Conservation (phyloP, 2,888 invertebrate genomes). For the Lobophora halterata region DNA sequence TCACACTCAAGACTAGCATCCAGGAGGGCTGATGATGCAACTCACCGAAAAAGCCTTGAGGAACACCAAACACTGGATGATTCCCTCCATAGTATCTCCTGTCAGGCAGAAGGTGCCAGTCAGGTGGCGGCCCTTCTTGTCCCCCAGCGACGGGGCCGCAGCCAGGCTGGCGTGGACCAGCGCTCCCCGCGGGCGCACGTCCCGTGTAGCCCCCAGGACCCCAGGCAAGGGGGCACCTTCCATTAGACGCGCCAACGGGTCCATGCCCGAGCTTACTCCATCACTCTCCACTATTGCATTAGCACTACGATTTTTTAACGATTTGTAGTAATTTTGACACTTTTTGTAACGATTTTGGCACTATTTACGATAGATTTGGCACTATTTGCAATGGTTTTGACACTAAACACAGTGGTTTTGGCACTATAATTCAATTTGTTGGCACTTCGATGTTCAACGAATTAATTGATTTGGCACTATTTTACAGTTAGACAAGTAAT, state of each 20-base stretch:
- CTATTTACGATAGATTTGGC: background rate
- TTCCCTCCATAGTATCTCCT: slow-evolving; percentile 96
- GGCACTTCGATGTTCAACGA: background rate
- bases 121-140: slow-evolving; percentile 89
- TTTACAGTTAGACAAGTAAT: background rate
- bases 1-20: too few relatives aligned
- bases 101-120: slow-evolving; percentile 94
- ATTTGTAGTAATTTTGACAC: slow-evolving; percentile 14
- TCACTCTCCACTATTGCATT: slow-evolving; percentile 11
- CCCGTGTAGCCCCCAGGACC: slow-evolving; percentile 75
- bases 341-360: background rate
- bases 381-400: background rate
- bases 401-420: background rate
- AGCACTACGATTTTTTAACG: slow-evolving; percentile 26
- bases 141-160: slow-evolving; percentile 85
- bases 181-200: slow-evolving; percentile 84
- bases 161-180: slow-evolving; percentile 89
- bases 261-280: slow-evolving; percentile 79
- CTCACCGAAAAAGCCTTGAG: slow-evolving; percentile 96
- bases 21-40: too few relatives aligned
- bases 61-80: slow-evolving; percentile 95
- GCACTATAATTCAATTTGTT: background rate
- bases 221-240: slow-evolving; percentile 85
- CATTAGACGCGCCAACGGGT: slow-evolving; percentile 91
- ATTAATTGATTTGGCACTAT: slow-evolving; percentile 6